A percentile compares a stretch with the other conserved stretches of the same genome.
Evolutionary conservation across 2,797 vertebrate species (phyloP).

Genomic region (Enteromius paludinosus): DNA sequence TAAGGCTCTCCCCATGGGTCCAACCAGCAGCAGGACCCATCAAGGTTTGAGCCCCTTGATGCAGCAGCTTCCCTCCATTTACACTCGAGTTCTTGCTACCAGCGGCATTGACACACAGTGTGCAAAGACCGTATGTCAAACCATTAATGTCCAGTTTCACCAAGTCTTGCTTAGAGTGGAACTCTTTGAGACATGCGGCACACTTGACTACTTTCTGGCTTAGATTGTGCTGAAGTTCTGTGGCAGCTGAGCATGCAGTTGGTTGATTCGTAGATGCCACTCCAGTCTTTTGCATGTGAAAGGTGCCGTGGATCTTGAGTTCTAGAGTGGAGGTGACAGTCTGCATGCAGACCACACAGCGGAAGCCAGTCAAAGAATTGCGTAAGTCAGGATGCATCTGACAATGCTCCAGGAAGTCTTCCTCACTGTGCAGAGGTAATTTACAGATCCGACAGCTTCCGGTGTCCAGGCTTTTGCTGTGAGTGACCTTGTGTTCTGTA

Average conservation of each 20-base stretch:
- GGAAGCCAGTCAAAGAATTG: slow-evolving; percentile 97
- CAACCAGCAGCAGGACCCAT: slow-evolving; percentile 75
- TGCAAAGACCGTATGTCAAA: slow-evolving; percentile 95
- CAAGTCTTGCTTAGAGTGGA: slow-evolving; percentile 94
- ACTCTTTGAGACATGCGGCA: slow-evolving; percentile 97
- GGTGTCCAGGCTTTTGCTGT: slow-evolving; percentile 98
- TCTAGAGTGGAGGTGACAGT: slow-evolving; percentile 98
- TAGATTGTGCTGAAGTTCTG: slow-evolving; percentile 83
- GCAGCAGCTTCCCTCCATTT: slow-evolving; percentile 78
- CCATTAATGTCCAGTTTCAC: slow-evolving; percentile 98
- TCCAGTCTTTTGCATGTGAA: slow-evolving; percentile 99
- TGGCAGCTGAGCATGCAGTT: slow-evolving; percentile 68
- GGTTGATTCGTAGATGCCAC: slow-evolving; percentile 81
- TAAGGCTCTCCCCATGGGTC: slow-evolving; percentile 88
- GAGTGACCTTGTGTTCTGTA: slow-evolving; percentile 98
- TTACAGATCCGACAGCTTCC: slow-evolving; percentile 98
- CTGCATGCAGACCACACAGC: slow-evolving; percentile 99
- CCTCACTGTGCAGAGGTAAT: slow-evolving; percentile 95
- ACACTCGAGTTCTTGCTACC: slow-evolving; percentile 88
- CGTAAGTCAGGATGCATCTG: slow-evolving; percentile 98
- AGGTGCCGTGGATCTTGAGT: slow-evolving; percentile 99
- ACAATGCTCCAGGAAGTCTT: slow-evolving; percentile 98
- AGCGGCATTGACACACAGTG: slow-evolving; percentile 88
- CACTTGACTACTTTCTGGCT: slow-evolving; percentile 92
- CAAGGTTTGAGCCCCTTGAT: slow-evolving; percentile 68